These are phyloP conservation scores for Chloebia gouldiae DNA, from an alignment of 2,113 vertebrate species.

Conservation along the genomic window DNA sequence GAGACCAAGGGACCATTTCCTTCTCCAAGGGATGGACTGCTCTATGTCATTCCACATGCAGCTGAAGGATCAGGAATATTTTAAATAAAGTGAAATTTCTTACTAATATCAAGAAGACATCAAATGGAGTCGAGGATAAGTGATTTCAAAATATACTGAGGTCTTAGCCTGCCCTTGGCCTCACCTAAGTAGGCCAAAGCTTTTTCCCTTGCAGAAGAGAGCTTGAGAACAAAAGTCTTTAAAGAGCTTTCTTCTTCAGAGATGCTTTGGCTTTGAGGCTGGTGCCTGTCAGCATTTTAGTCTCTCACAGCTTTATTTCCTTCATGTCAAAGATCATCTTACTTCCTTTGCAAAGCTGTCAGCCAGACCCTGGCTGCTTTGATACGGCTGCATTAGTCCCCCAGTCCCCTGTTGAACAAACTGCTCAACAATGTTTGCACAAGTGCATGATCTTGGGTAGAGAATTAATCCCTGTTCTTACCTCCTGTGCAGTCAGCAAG, in stretches of 20 bases:
- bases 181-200: conserved; percentile 7
- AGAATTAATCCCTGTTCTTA: conserved; percentile 27
- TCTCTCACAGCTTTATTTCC: conserved; percentile 43
- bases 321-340: conserved; percentile 47
- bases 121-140: not conserved
- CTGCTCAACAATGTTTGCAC: conserved; percentile 36
- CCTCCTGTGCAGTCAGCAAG: conserved; percentile 7
- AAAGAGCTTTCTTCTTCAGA: conserved; percentile 29
- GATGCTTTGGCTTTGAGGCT: not conserved
- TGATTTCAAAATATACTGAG: conserved; percentile 2
- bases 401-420: conserved; percentile 14
- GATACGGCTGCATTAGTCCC: not conserved
- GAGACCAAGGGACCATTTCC: not conserved
- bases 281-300: conserved; percentile 36
- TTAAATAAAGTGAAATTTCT: not conserved
- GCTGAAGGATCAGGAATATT: not conserved
- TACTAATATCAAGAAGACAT: not conserved
- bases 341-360: conserved; percentile 48
- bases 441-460: conserved; percentile 6
- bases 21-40: not conserved
- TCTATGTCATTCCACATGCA: not conserved
- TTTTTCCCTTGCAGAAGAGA: not conserved
- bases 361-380: conserved; percentile 40
- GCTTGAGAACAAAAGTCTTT: conserved; percentile 12
- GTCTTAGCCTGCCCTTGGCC: conserved; percentile 18